Base-by-base conservation (phyloP, 2,888 invertebrate genomes). In the Cryptus viduatorius region DNA sequence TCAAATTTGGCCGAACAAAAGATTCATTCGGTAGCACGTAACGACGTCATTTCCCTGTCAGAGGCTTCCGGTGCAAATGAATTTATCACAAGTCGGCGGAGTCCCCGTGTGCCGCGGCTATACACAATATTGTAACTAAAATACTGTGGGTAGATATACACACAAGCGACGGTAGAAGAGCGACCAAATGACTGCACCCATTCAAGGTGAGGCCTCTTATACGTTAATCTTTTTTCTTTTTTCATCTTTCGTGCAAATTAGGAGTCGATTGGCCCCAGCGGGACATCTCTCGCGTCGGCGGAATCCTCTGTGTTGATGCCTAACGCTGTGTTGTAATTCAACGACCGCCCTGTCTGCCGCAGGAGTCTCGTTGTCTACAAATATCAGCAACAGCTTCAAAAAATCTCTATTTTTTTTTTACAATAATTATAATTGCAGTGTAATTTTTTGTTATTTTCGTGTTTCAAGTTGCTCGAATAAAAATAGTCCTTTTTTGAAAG, bases 21-120 rank as follows among this genome's bases (percentile, higher is more conserved):
- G 29, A 14, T 82, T 82, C 82, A 68, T 88, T 88, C 89, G 90
- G 90, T 89, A 89, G 90, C 83, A 84, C 86, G 89, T 92, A 92
- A 92, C 89, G 88, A 89, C 91, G 91, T 90, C 89, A 91, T 91
- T 92, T 92, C 88, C 89, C 88, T 89, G 92, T 92, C 92, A 91
- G 91, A 79, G 86, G 87, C 91, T 92, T 92, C 92, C 92, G 90
- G 92, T 90, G 91, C 88, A 90, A 92, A 92, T 92, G 92, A 92
- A 92, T 92, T 92, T 92, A 92, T 92, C 92, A 91, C 73, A 85
- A 90, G 81, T 77, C 67, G 75, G 72, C 46, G 56, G 42, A 71
- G 78, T 46, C 44, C 5, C 29, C 48, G 64, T 71, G 78, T 42
- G n/a, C 68, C 59, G 67, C 59, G 79, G 64, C 65, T 31, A 29